These are phyloP conservation scores for Chiloscyllium plagiosum DNA, from an alignment of 2,113 vertebrate genomes.

Conservation along the genomic window DNA sequence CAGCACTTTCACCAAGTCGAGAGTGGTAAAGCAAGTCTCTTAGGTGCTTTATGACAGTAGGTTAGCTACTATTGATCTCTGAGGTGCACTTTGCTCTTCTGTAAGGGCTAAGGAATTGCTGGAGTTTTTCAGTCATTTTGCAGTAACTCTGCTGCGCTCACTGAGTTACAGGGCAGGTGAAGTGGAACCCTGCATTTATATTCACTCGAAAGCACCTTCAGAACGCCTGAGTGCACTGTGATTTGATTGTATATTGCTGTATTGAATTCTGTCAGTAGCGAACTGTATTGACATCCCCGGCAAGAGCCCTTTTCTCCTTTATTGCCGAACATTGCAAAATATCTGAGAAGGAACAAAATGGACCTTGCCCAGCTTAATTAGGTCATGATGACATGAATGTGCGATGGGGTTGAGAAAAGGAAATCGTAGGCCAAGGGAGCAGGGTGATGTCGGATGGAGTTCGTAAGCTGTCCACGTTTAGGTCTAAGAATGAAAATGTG, in stretches of 20 bases:
- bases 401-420: background rate
- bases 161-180: background rate
- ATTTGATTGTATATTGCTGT: background rate
- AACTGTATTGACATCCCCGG: background rate
- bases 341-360: background rate
- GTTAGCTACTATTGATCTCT: background rate
- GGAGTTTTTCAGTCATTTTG: background rate
- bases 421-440: background rate
- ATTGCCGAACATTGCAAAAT: background rate
- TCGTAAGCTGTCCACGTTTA: background rate
- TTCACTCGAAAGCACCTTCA: background rate
- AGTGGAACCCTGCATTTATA: background rate
- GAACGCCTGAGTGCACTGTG: background rate
- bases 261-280: background rate
- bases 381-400: background rate
- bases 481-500: background rate
- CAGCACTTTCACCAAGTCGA: background rate
- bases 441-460: background rate
- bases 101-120: background rate
- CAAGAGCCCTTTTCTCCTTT: background rate
- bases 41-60: background rate
- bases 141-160: background rate
- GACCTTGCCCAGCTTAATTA: background rate
- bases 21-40: background rate
- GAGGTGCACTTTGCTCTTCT: background rate